These are phyloP conservation scores for Poeciliopsis retropinna DNA, from an alignment of 2,113 vertebrate species.

Conservation along the genomic window DNA sequence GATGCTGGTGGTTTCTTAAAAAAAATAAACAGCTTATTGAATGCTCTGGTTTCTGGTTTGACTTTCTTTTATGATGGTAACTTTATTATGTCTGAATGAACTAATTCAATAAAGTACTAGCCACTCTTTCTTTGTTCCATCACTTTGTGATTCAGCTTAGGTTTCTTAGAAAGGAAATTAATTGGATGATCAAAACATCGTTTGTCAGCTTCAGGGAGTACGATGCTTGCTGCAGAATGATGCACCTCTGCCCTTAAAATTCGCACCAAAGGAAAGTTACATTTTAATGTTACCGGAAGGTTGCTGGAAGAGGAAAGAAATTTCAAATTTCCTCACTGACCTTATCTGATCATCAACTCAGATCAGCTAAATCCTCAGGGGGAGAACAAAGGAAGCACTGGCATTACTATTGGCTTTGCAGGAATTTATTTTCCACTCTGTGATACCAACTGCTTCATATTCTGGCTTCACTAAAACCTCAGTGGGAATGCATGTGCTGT, in stretches of 20 bases:
- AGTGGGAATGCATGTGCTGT: background rate
- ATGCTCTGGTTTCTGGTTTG: background rate
- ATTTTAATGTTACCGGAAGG: background rate
- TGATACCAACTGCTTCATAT: too few relatives aligned
- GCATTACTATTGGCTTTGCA: background rate
- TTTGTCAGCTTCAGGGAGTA: constrained; percentile 4
- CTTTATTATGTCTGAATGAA: background rate
- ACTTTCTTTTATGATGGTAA: background rate
- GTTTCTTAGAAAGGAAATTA: background rate
- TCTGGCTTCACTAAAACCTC: background rate
- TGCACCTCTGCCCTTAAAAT: background rate
- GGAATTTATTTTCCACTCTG: background rate
- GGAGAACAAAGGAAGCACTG: background rate
- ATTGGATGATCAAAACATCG: background rate
- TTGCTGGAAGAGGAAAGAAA: background rate
- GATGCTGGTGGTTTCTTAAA: background rate
- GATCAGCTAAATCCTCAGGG: background rate
- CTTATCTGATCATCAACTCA: background rate
- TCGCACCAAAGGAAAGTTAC: background rate
- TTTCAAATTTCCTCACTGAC: background rate
- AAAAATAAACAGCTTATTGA: background rate
- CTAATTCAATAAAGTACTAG: background rate
- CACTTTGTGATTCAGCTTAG: background rate
- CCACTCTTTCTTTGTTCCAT: background rate
- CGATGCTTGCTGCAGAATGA: background rate